phyloP scores from a whole-genome alignment of 2,113 vertebrate species.

The Mesitornis unicolor region DNA sequence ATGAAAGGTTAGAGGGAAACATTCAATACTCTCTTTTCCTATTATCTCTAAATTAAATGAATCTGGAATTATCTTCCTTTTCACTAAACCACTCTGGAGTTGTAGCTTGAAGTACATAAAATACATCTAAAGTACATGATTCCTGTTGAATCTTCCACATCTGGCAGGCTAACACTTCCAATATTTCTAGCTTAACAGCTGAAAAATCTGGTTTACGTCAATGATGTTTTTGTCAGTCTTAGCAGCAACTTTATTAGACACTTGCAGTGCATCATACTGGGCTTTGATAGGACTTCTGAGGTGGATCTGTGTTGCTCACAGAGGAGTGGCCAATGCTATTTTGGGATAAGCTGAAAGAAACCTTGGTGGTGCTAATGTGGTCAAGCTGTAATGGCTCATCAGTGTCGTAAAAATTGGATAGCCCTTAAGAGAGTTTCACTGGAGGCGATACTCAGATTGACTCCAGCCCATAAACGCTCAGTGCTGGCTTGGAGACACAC shows the following conservation, averaged over 20 bases:
- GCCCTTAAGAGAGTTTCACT: not conserved
- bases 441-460: not conserved
- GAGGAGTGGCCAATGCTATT: not conserved
- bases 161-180: slow-evolving; percentile 39
- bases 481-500: rapidly evolving
- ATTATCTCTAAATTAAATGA: not conserved
- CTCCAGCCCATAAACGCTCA: rapidly evolving
- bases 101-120: slow-evolving; percentile 55
- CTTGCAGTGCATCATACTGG: not conserved
- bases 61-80: not conserved
- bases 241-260: not conserved
- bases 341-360: not conserved
- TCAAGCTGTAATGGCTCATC: not conserved
- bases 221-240: slow-evolving; percentile 35
- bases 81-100: slow-evolving; percentile 4
- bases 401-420: rapidly evolving
- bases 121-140: slow-evolving; percentile 9
- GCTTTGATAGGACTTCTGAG: not conserved
- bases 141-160: slow-evolving; percentile 50
- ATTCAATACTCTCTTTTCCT: no score
- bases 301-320: not conserved
- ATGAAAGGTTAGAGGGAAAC: not conserved
- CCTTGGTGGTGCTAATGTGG: rapidly evolving
- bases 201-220: slow-evolving; percentile 43
- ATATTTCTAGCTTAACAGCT: slow-evolving; percentile 31